These are phyloP conservation scores for Chlorocebus sabaeus DNA, from an alignment of 2,113 vertebrate genomes.

Conservation along the genomic window DNA sequence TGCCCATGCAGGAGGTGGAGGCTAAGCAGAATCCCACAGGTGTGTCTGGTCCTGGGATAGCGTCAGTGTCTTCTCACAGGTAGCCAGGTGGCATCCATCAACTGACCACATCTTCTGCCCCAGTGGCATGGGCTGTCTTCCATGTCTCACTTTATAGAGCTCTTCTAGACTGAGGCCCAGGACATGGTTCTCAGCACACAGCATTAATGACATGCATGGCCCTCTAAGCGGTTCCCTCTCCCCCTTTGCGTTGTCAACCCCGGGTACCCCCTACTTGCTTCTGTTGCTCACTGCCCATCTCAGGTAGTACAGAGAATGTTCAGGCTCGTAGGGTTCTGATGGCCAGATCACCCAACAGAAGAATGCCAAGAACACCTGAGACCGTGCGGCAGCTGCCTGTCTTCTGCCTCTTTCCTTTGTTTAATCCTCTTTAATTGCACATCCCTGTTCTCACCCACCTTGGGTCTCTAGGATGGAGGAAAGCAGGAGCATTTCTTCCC, in stretches of 20 bases:
- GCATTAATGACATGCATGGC: too few relatives aligned
- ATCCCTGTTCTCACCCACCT: background rate
- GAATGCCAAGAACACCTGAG: background rate
- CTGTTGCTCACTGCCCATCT: rapidly evolving
- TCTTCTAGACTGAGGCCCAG: rapidly evolving
- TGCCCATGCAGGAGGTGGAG: rapidly evolving
- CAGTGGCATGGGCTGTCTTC: background rate
- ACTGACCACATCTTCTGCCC: rapidly evolving
- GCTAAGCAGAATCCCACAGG: rapidly evolving
- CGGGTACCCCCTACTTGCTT: background rate
- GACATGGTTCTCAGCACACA: rapidly evolving
- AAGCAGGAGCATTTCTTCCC: background rate
- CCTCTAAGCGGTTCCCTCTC: rapidly evolving
- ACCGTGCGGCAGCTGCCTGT: rapidly evolving
- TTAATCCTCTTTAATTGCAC: background rate
- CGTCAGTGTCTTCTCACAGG: rapidly evolving
- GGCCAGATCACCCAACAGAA: rapidly evolving
- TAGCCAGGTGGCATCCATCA: background rate
- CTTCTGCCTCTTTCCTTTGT: background rate
- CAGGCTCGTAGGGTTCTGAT: rapidly evolving
- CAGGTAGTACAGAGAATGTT: too few relatives aligned
- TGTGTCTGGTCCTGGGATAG: rapidly evolving
- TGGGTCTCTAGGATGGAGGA: background rate
- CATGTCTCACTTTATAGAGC: background rate
- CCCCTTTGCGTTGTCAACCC: rapidly evolving